phyloP scores from a whole-genome alignment of 2,797 vertebrate genomes.

The Syngnathus acus region DNA sequence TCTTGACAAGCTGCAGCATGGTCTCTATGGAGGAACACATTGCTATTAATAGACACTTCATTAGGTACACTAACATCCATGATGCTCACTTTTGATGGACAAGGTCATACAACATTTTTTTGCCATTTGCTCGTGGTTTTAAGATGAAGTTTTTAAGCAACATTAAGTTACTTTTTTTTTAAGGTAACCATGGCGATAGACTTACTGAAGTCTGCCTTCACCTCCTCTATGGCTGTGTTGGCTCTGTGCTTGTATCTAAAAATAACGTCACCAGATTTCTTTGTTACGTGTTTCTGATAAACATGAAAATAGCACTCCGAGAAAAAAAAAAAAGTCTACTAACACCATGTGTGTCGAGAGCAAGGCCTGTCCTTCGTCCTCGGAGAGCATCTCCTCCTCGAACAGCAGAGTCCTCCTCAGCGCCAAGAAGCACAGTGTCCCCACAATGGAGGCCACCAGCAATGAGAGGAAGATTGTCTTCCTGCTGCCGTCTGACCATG shows the following conservation, averaged over 20 bases:
- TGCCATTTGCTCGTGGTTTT: neutral
- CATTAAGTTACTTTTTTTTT: too few species aligned
- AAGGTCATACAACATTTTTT: neutral
- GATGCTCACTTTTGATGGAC: neutral
- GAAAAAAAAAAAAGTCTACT: constrained; percentile 19
- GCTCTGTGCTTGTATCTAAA: constrained; percentile 67
- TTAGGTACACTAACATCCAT: neutral
- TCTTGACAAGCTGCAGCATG: constrained; percentile 63
- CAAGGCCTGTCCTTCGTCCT: constrained; percentile 70
- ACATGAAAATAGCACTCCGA: neutral
- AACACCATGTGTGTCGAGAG: constrained; percentile 61
- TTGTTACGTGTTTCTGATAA: too few species aligned
- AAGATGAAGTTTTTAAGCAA: too few species aligned
- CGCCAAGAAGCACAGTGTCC: constrained; percentile 70
- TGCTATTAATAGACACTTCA: constrained; percentile 21
- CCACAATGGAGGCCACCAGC: constrained; percentile 64
- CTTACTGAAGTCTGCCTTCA: constrained; percentile 72
- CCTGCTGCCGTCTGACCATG: constrained; percentile 63
- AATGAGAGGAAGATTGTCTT: constrained; percentile 68
- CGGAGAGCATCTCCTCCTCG: constrained; percentile 69
- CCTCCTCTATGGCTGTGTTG: constrained; percentile 58
- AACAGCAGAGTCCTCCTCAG: constrained; percentile 58
- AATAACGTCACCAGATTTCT: neutral
- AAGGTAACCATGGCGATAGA: constrained; percentile 11
- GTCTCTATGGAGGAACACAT: constrained; percentile 50